Base-by-base conservation (phyloP, 2,797 vertebrate species). In the Choloepus didactylus region DNA sequence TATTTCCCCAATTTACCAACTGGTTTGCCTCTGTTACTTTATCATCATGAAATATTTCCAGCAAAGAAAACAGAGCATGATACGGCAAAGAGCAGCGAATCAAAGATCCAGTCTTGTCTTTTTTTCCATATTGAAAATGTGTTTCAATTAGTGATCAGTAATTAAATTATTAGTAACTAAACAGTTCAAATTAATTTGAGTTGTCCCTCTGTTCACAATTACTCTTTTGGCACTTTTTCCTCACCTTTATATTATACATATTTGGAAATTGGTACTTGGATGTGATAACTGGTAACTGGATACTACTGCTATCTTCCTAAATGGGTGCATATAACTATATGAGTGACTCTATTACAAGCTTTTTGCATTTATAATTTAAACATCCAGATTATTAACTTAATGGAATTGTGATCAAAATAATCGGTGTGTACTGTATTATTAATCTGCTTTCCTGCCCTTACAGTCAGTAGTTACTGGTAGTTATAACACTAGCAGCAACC, bases 141-240 rank as follows among this genome's bases (percentile, higher is more conserved):
- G 41, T 70, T 66, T 84, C 70, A 76, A 59, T 67, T 79, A 85
- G 62, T 91, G 67, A 87, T 72, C 66, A 64, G 54, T 64, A 41
- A 67, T 94, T 59, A 59, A 59, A 87, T 82, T 75, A 46, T 79
- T 93, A 51, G n/a, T 85, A 76, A 94, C 73, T 35, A 91, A 60
- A 60, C 35, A 62, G 72, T 70, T 93, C 35, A 54, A 73, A 31
- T 41, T 76, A 89, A 80, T 92, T n/a, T 64, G 11, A 76, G 54
- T 70, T 87, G 21, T 83, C n/a, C 54, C 81, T 69, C 14, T 79
- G 72, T 27, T 59, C 60, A 85, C 29, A 76, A 51, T 56, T 91
- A 66, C 23, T 23, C 29, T 15, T 62, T 93, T 44, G 41, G 29
- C 38, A 73, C 29, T 86, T 89, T 89, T 70, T n/a, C 38, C 64